Percentiles rank a stretch among this genome's conserved stretches.
These are phyloP conservation scores for Avahi laniger DNA, from an alignment of 2,797 vertebrate genomes.

Conservation along the genomic window DNA sequence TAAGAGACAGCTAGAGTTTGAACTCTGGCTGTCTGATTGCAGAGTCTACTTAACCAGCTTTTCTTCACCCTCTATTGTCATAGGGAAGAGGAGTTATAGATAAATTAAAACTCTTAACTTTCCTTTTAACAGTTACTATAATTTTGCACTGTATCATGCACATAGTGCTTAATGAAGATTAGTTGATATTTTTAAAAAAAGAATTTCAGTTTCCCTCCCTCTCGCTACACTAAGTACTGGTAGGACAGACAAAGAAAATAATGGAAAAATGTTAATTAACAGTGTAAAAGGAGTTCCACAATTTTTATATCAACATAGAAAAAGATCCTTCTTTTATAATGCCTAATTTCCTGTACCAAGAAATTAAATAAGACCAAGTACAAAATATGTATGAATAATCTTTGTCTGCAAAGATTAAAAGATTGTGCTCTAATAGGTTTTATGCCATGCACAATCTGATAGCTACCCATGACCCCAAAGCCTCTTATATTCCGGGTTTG, in stretches of 20 bases:
- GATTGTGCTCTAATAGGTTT: background rate
- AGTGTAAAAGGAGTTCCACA: background rate
- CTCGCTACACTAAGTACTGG: background rate
- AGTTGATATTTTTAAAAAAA: background rate
- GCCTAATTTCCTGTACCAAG: background rate
- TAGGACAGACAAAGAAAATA: background rate
- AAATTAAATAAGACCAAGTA: background rate
- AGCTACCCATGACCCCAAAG: background rate
- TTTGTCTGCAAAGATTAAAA: background rate
- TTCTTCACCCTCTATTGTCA: background rate
- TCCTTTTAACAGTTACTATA: background rate
- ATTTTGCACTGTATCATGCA: background rate
- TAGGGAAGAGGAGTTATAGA: background rate
- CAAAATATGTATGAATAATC: background rate
- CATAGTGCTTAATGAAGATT: background rate
- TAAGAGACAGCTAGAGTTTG: background rate
- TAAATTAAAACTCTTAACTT: background rate
- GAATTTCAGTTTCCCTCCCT: background rate
- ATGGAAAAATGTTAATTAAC: background rate
- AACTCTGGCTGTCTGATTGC: background rate
- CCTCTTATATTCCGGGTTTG: background rate
- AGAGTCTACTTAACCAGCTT: background rate
- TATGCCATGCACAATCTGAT: background rate
- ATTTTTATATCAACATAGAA: background rate
- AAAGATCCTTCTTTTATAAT: background rate